These are phyloP conservation scores for Acridotheres tristis DNA, from an alignment of 2,797 vertebrate genomes.

Conservation along the genomic window DNA sequence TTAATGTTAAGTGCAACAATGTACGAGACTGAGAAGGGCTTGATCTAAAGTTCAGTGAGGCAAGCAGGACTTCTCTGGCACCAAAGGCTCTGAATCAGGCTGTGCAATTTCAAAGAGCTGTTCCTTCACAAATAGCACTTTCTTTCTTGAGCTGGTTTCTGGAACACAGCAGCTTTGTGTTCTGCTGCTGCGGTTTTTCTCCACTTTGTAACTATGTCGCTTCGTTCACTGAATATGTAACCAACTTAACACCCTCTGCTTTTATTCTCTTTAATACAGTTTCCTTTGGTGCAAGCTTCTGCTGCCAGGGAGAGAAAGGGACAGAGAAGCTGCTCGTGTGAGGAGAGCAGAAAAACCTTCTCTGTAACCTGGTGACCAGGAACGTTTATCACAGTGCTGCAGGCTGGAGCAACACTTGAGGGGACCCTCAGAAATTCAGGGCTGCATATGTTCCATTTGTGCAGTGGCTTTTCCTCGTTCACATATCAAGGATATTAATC, in stretches of 20 bases:
- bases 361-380: not conserved
- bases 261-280: slow-evolving; percentile 13
- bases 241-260: not conserved
- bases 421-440: not conserved
- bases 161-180: slow-evolving; percentile 51
- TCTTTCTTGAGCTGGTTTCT: slow-evolving; percentile 12
- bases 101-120: slow-evolving; percentile 17
- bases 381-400: not conserved
- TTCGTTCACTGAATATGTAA: slow-evolving; percentile 18
- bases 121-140: slow-evolving; percentile 24
- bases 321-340: not conserved
- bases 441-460: not conserved
- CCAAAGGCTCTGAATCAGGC: not conserved
- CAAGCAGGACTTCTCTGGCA: not conserved
- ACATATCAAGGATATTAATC: not conserved
- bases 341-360: not conserved
- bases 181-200: not conserved
- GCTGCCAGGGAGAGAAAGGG: not conserved
- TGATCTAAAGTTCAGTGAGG: not conserved
- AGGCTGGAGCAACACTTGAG: not conserved
- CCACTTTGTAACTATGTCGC: not conserved
- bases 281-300: not conserved
- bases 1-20: not conserved
- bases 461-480: not conserved
- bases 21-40: not conserved